Conservation (phyloP, 2,888 invertebrate genomes). For the Autographa gamma region DNA sequence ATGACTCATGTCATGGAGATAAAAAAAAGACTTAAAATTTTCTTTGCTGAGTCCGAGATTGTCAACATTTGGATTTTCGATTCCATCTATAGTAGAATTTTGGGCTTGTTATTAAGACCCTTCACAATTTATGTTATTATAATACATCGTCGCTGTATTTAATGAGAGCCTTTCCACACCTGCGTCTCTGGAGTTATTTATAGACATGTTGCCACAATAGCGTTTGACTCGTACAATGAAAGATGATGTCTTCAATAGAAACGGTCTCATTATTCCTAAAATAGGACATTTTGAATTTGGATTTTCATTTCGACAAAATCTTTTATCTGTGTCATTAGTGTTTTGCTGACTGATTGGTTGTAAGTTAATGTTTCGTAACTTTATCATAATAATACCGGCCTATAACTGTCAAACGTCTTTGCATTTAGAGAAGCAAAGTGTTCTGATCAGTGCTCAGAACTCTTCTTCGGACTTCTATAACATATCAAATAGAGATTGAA, state of each 20-base stretch:
- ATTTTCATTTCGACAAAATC: not conserved
- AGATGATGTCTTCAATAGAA: not conserved
- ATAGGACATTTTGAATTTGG: not conserved
- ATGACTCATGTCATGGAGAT: not conserved
- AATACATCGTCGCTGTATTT: not conserved
- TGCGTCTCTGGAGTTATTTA: not conserved
- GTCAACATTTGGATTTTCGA: not conserved
- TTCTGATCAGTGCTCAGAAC: too few relatives aligned
- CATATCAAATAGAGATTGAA: too few relatives aligned
- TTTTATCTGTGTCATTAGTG: too few relatives aligned
- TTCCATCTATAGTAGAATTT: not conserved
- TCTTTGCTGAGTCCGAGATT: not conserved
- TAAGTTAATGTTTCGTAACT: too few relatives aligned
- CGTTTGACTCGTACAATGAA: slow-evolving; percentile 1
- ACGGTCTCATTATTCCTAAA: not conserved
- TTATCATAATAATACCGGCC: too few relatives aligned
- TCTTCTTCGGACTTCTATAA: too few relatives aligned
- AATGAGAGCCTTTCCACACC: slow-evolving; percentile 1
- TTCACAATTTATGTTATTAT: slow-evolving; percentile 1
- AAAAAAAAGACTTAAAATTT: not conserved
- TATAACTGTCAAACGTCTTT: too few relatives aligned
- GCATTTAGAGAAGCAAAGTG: too few relatives aligned
- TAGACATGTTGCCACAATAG: not conserved
- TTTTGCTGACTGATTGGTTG: too few relatives aligned
- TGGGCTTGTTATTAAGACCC: not conserved